phyloP scores from a whole-genome alignment of 2,888 invertebrate genomes.

The Subacronicta megacephala region DNA sequence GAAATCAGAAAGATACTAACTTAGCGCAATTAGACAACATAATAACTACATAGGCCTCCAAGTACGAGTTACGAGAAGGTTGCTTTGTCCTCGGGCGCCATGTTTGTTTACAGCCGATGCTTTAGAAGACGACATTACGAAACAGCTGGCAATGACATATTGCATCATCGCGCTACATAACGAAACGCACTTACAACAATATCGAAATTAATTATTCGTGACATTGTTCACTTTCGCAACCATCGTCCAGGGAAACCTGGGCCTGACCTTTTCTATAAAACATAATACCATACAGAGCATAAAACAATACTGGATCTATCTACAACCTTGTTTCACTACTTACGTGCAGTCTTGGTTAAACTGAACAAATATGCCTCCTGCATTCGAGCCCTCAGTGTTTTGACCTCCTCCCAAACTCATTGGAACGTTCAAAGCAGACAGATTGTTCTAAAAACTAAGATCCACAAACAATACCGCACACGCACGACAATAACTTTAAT shows the following conservation, averaged over 20 bases:
- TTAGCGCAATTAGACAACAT: not conserved
- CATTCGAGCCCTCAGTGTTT: constrained; percentile 93
- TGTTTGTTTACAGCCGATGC: constrained; percentile 69
- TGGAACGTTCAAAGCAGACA: constrained; percentile 90
- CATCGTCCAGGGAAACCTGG: constrained; percentile 47
- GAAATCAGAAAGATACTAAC: not conserved
- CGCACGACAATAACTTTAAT: constrained; percentile 74
- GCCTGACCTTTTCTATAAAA: not conserved
- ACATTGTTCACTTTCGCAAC: constrained; percentile 68
- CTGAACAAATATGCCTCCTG: constrained; percentile 97
- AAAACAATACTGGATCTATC: constrained; percentile 1
- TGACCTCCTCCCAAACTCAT: constrained; percentile 95
- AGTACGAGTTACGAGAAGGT: not conserved
- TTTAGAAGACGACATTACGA: constrained; percentile 68
- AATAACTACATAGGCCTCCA: not conserved
- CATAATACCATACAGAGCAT: constrained; percentile 15
- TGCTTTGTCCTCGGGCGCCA: constrained; percentile 59
- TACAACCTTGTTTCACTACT: constrained; percentile 82
- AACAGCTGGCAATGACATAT: constrained; percentile 82
- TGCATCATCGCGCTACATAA: constrained; percentile 77
- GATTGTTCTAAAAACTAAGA: constrained; percentile 74
- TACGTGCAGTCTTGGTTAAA: constrained; percentile 99
- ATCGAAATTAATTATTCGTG: constrained; percentile 65
- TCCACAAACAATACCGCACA: constrained; percentile 77
- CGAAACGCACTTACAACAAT: constrained; percentile 59